Evolutionary conservation across 92 coral and sea anemone species (phyloP).

Genomic region (Pocillopora grandis): DNA sequence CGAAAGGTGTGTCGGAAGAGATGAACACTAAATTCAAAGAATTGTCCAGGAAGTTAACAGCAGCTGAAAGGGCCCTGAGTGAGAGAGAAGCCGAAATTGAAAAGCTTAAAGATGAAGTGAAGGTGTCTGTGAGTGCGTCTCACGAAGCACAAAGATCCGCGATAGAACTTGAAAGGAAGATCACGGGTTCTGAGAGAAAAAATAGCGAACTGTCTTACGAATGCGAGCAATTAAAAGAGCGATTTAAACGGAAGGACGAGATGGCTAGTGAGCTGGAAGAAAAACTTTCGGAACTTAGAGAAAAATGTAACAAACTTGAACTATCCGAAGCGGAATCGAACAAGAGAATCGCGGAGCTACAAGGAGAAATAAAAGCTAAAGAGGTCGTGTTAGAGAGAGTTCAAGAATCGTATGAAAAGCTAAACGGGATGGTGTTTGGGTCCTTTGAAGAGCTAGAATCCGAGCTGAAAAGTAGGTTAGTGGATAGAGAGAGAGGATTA

Average conservation of each 20-base stretch:
- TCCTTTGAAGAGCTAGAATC: slow-evolving; percentile 93
- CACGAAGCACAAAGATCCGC: slow-evolving; percentile 75
- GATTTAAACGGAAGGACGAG: slow-evolving; percentile 47
- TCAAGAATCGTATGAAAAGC: slow-evolving; percentile 91
- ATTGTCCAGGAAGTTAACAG: slow-evolving; percentile 58
- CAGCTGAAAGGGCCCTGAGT: slow-evolving; percentile 63
- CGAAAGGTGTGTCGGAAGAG: slow-evolving; percentile 73
- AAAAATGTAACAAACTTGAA: slow-evolving; percentile 51
- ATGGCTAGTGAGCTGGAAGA: slow-evolving; percentile 53
- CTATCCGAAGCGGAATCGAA: slow-evolving; percentile 52
- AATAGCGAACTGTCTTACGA: slow-evolving; percentile 58
- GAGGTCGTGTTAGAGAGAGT: slow-evolving; percentile 79
- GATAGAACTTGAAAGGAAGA: slow-evolving; percentile 64
- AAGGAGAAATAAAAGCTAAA: slow-evolving; percentile 77
- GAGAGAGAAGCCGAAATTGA: slow-evolving; percentile 74
- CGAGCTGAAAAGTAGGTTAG: slow-evolving; percentile 73
- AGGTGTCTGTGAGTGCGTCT: slow-evolving; percentile 55
- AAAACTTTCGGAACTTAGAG: slow-evolving; percentile 50
- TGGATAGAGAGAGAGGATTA: slow-evolving; percentile 88
- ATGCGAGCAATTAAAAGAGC: slow-evolving; percentile 53
- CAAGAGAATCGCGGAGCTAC: slow-evolving; percentile 60
- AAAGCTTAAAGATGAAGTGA: slow-evolving; percentile 59
- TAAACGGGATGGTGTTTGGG: slow-evolving; percentile 93
- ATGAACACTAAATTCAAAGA: slow-evolving; percentile 60
- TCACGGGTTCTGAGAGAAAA: slow-evolving; percentile 61